phyloP scores from a whole-genome alignment of 2,113 vertebrate species.

The Bufo bufo region DNA sequence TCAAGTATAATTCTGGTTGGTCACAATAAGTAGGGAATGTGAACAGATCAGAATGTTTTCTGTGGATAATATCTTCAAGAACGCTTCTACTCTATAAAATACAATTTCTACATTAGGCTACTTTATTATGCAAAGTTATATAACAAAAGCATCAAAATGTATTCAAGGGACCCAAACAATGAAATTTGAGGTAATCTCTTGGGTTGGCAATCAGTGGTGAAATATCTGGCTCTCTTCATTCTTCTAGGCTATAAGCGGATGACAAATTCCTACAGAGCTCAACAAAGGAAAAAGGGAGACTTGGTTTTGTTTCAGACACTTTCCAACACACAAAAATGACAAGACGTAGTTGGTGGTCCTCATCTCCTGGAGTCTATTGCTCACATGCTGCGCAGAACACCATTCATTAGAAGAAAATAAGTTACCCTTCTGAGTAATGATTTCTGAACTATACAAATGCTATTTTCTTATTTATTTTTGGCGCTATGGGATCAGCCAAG shows the following conservation, averaged over 20 bases:
- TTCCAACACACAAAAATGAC: too few species aligned
- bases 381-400: neutral
- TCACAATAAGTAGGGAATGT: conserved; percentile 28
- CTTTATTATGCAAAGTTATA: neutral
- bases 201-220: neutral
- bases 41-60: conserved; percentile 2
- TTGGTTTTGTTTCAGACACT: too few species aligned
- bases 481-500: neutral
- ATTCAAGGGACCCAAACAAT: neutral
- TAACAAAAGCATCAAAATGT: neutral
- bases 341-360: too few species aligned
- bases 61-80: neutral
- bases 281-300: too few species aligned
- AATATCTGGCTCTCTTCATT: neutral
- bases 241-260: too few species aligned
- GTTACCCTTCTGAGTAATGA: neutral
- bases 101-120: neutral
- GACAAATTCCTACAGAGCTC: neutral
- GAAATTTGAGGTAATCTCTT: neutral
- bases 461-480: neutral
- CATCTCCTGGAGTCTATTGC: neutral
- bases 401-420: neutral
- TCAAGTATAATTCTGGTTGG: neutral
- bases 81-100: neutral
- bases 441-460: too few species aligned